Evolutionary conservation across 2,797 vertebrate species (phyloP).

Genomic region (Melanotaenia pygmaea): DNA sequence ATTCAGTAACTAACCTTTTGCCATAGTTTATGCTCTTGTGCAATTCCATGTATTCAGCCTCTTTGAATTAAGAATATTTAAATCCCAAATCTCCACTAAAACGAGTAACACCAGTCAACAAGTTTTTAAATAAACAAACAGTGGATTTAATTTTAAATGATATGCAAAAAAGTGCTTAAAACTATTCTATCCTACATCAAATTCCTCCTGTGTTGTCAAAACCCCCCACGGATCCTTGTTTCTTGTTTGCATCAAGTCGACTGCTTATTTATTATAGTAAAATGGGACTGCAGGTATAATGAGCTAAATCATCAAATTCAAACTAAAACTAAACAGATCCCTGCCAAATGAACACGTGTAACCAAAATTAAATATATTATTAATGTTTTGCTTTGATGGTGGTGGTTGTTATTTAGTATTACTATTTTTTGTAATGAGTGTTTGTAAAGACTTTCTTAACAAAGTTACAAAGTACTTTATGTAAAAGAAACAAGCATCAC

Average conservation of each 20-base stretch:
- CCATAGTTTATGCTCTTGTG: not conserved
- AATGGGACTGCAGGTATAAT: not conserved
- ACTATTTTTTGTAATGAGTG: no score
- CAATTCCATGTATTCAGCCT: not conserved
- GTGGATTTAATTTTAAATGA: no score
- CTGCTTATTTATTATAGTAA: not conserved
- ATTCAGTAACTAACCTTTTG: conserved; percentile 23
- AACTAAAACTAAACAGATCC: not conserved
- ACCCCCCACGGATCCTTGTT: not conserved
- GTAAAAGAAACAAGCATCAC: not conserved
- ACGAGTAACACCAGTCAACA: not conserved
- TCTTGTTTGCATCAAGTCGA: not conserved
- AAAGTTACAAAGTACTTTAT: no score
- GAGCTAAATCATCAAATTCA: not conserved
- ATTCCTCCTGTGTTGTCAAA: no score
- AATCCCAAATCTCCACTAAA: not conserved
- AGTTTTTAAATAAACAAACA: no score
- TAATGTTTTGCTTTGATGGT: no score
- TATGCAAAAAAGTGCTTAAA: no score
- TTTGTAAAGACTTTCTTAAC: no score
- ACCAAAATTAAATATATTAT: no score
- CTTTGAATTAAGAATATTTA: not conserved
- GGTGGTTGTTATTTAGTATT: no score
- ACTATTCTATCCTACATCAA: no score
- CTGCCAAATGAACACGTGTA: not conserved